A percentile compares a stretch with the other conserved stretches of the same genome.
Evolutionary conservation across 2,797 vertebrate species (phyloP).

Genomic region (Acrossocheilus wenchowensis): DNA sequence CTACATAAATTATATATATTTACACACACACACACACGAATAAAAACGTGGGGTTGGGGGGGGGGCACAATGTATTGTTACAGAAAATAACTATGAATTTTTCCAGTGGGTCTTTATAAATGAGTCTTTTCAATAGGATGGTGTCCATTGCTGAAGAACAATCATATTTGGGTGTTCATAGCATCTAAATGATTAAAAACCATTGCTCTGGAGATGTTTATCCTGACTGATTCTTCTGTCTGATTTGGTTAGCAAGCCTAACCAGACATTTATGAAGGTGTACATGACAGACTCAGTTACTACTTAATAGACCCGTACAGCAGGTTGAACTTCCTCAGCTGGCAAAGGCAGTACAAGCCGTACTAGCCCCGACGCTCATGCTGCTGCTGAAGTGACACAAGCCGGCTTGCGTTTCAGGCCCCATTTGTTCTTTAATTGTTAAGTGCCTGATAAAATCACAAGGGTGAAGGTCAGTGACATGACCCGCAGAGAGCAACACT

Average conservation of each 20-base stretch:
- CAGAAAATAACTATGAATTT: not conserved
- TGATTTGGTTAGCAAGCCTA: slow-evolving; percentile 27
- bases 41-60: no score
- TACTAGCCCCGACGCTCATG: not conserved
- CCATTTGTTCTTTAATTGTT: slow-evolving; percentile 64
- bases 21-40: no score
- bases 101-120: not conserved
- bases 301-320: not conserved
- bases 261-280: slow-evolving; percentile 12
- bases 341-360: not conserved
- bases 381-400: slow-evolving; percentile 26
- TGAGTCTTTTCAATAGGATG: not conserved
- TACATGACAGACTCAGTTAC: slow-evolving; percentile 3
- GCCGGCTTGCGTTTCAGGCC: slow-evolving; percentile 45
- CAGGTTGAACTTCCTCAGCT: slow-evolving; percentile 24
- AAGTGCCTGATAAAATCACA: slow-evolving; percentile 60
- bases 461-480: slow-evolving; percentile 56
- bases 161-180: not conserved
- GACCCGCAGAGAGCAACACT: slow-evolving; percentile 61
- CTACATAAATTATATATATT: no score
- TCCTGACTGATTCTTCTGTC: slow-evolving; percentile 28
- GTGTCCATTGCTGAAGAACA: not conserved
- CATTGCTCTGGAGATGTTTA: not conserved
- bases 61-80: no score
- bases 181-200: slow-evolving; percentile 7